phyloP scores from a whole-genome alignment of 1,140 invertebrate genomes.

The Phocides pigmalion region DNA sequence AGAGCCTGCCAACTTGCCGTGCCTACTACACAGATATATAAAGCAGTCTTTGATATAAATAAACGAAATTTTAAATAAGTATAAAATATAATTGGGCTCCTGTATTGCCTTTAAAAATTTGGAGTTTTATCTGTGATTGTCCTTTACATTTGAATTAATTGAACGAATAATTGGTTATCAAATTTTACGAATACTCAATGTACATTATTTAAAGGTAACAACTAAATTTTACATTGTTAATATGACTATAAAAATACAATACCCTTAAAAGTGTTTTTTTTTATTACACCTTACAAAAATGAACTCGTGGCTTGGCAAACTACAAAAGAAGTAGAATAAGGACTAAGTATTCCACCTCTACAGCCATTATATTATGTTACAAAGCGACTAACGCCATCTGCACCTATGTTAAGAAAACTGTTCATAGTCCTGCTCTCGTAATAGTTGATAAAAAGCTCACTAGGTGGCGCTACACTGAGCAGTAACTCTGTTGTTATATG shows the following conservation, averaged over 20 bases:
- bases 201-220: too few relatives aligned
- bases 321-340: too few relatives aligned
- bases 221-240: too few relatives aligned
- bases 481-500: background rate
- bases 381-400: conserved; percentile 52
- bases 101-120: background rate
- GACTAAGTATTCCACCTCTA: too few relatives aligned
- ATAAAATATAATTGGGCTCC: background rate
- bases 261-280: too few relatives aligned
- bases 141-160: too few relatives aligned
- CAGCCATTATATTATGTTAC: too few relatives aligned
- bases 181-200: too few relatives aligned
- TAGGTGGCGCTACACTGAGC: conserved; percentile 42
- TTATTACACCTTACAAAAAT: too few relatives aligned
- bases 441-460: conserved; percentile 5
- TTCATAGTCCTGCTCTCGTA: background rate
- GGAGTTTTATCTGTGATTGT: background rate
- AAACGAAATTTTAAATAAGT: conserved; percentile 17
- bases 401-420: conserved; percentile 8
- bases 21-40: conserved; percentile 39
- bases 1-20: conserved; percentile 65
- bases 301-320: too few relatives aligned
- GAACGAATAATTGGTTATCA: too few relatives aligned
- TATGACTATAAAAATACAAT: too few relatives aligned
- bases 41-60: conserved; percentile 33